A percentile compares a stretch with the other conserved stretches of the same genome.
phyloP scores from a whole-genome alignment of 2,888 invertebrate species.

The Acanthoscelides obtectus region DNA sequence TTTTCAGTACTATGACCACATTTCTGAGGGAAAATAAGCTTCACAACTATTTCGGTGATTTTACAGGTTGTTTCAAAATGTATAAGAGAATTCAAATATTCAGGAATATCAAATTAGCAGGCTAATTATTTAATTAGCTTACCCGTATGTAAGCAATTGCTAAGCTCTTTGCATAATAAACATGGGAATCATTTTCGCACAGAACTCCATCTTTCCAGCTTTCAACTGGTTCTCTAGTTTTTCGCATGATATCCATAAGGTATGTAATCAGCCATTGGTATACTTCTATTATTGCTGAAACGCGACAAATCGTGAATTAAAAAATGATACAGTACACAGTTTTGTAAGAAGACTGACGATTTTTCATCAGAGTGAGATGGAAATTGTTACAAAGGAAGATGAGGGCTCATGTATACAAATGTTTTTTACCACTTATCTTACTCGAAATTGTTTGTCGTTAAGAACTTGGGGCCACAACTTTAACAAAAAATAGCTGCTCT shows the following conservation, averaged over 20 bases:
- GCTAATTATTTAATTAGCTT: conserved; percentile 23
- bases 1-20: too few relatives aligned
- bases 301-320: background rate
- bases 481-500: conserved; percentile 78
- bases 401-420: too few relatives aligned
- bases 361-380: too few relatives aligned
- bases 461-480: conserved; percentile 52
- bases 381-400: too few relatives aligned
- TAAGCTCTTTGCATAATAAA: conserved; percentile 73
- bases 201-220: conserved; percentile 62
- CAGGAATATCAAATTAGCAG: background rate
- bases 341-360: too few relatives aligned
- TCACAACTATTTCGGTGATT: too few relatives aligned
- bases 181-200: conserved; percentile 81
- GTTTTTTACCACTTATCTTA: too few relatives aligned
- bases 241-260: conserved; percentile 62
- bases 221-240: conserved; percentile 54
- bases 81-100: too few relatives aligned
- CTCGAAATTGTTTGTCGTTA: conserved; percentile 41
- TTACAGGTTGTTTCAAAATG: too few relatives aligned
- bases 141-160: conserved; percentile 82
- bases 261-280: conserved; percentile 82
- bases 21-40: too few relatives aligned
- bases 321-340: too few relatives aligned
- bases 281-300: conserved; percentile 59